Percentiles rank a stretch among this genome's conserved stretches.
Conservation (phyloP, 2,113 vertebrate genomes). For the Lophura nycthemera region DNA sequence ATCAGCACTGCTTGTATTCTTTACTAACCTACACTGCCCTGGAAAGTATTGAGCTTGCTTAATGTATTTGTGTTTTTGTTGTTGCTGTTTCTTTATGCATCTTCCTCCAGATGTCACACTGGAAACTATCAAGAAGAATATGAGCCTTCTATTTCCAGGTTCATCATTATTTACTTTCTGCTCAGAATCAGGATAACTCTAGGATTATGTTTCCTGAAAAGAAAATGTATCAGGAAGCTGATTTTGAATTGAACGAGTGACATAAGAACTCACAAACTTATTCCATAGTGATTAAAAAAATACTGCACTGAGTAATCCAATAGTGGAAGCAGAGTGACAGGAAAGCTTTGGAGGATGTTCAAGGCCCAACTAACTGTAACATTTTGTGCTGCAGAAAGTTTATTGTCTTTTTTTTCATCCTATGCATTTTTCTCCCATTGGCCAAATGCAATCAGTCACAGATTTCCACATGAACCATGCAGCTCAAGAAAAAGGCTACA, state of each 20-base stretch:
- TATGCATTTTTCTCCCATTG: not conserved
- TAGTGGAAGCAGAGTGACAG: not conserved
- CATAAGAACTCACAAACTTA: not conserved
- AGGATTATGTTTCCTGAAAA: conserved; percentile 7
- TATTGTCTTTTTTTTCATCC: conserved; percentile 34
- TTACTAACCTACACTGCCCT: not conserved
- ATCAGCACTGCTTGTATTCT: not conserved
- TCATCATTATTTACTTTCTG: not conserved
- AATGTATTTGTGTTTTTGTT: not conserved
- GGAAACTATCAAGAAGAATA: not conserved
- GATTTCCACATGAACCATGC: not conserved
- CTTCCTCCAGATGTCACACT: not conserved
- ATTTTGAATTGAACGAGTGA: not conserved
- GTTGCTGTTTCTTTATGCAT: not conserved
- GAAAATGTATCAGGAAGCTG: not conserved
- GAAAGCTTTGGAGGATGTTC: not conserved
- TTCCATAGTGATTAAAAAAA: not conserved
- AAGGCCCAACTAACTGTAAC: not conserved
- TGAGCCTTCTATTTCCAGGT: not conserved
- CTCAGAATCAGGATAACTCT: conserved; percentile 6
- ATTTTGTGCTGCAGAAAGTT: not conserved
- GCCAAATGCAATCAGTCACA: not conserved
- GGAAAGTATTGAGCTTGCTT: not conserved
- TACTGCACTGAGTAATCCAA: not conserved
- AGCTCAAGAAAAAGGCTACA: not conserved